A percentile compares a stretch with the other conserved stretches of the same genome.
Evolutionary conservation across 2,797 vertebrate genomes (phyloP).

Genomic region (Danio tinwini): DNA sequence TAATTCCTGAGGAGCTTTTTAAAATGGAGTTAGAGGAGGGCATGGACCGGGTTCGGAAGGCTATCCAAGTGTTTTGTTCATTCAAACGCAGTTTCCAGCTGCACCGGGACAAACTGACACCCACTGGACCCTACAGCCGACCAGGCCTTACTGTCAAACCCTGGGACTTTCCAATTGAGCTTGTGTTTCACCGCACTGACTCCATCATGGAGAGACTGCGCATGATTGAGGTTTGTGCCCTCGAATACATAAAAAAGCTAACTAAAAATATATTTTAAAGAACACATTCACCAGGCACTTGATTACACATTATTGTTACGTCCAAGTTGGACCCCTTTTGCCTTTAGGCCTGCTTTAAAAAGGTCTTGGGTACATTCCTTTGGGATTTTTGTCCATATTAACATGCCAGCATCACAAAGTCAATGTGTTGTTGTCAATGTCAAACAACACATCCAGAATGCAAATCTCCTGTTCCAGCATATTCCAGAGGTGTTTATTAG

Average conservation of each 20-base stretch:
- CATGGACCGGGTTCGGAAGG: slow-evolving; percentile 75
- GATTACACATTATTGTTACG: too few relatives aligned
- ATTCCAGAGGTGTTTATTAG: too few relatives aligned
- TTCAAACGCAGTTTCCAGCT: slow-evolving; percentile 77
- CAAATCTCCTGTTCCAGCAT: too few relatives aligned
- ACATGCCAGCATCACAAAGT: too few relatives aligned
- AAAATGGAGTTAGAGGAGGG: slow-evolving; percentile 83
- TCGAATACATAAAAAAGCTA: not conserved
- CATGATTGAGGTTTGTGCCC: slow-evolving; percentile 69
- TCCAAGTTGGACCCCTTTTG: too few relatives aligned
- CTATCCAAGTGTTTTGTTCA: slow-evolving; percentile 70
- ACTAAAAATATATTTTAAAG: not conserved
- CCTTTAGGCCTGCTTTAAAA: too few relatives aligned
- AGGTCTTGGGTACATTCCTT: too few relatives aligned
- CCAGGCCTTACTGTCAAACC: slow-evolving; percentile 58
- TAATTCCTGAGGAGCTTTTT: slow-evolving; percentile 84
- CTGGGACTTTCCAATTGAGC: slow-evolving; percentile 76
- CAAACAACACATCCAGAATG: too few relatives aligned
- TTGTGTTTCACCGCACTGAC: slow-evolving; percentile 74
- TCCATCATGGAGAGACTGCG: slow-evolving; percentile 72
- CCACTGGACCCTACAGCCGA: slow-evolving; percentile 65
- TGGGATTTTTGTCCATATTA: too few relatives aligned
- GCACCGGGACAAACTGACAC: slow-evolving; percentile 63
- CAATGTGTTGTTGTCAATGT: too few relatives aligned
- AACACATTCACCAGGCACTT: too few relatives aligned